Evolutionary conservation across 2,113 vertebrate genomes (phyloP), one percentile per base, ranked within the genome.

Genomic region (Heterochromis multidens): DNA sequence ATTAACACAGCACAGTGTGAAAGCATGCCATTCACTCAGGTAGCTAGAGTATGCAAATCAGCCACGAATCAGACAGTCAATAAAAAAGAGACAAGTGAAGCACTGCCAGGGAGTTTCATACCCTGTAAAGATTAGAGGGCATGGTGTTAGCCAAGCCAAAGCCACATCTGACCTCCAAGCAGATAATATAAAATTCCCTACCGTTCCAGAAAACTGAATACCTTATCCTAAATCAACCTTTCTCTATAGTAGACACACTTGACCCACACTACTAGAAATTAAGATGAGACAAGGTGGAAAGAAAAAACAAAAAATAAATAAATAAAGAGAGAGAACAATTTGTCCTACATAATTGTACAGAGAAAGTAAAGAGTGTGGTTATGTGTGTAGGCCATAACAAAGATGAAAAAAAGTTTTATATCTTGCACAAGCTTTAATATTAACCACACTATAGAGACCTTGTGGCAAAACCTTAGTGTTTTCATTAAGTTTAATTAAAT

Each of bases 91-190:
- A 85, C 74, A 79, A 78, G 78, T 40, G 65, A 90, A 81, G 80
- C 77, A 82, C 19, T 85, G 77, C 2, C 12, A 79, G 70, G 78
- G 33, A 57, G 57, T 62, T 54, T 25, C 27, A 67, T 60, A 31
- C 89, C 88, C 93, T 82, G 83, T 82, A 84, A 63, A 91, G 92
- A 95, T 90, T 90, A 88, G 92, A 87, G 92, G 62, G 80, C 88
- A 93, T 85, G 67, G 87, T 72, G 2, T 1, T 82, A 94, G 94
- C 89, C 84, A 91, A 89, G 86, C 88, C 59, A 40, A 29, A 31
- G 54, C 91, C 93, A 93, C 93, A 91, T 89, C 91, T 94, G 94
- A 89, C 88, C 83, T 91, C 77, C 83, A 74, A 94, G 92, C 81
- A 83, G 85, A 65, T 89, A 88, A 84, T 92, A 93, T 88, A 91